These are phyloP conservation scores for Palaemon carinicauda DNA, from an alignment of 1,140 invertebrate species.

Conservation along the genomic window DNA sequence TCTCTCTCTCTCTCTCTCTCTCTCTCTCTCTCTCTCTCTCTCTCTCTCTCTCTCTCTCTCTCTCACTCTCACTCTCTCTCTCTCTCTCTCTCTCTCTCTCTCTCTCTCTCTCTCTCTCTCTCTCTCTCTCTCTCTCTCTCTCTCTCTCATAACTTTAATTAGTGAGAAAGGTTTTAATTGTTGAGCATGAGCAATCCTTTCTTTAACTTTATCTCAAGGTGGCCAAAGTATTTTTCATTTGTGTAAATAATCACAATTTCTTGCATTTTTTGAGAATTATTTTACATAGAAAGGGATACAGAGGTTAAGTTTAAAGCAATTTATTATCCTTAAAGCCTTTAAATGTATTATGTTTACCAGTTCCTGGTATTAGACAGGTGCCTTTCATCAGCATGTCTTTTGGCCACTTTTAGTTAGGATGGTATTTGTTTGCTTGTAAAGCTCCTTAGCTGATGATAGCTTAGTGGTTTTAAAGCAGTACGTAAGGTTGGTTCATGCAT, in stretches of 20 bases:
- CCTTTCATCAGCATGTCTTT: background rate
- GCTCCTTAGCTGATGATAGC: constrained; percentile 16
- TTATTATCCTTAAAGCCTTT: too few species aligned
- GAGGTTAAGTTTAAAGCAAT: too few species aligned
- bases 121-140: constrained; percentile 17
- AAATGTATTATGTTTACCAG: too few species aligned
- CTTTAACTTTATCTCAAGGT: background rate
- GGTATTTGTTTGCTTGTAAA: constrained; percentile 12
- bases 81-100: constrained; percentile 19
- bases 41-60: background rate
- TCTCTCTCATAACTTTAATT: background rate
- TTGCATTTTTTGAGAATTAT: too few species aligned
- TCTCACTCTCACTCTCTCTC: constrained; percentile 11
- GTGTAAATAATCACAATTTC: too few species aligned
- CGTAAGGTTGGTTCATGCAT: constrained; percentile 16
- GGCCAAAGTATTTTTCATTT: background rate
- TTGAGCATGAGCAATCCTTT: background rate
- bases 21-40: too few species aligned
- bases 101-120: constrained; percentile 19
- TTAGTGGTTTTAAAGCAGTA: constrained; percentile 11
- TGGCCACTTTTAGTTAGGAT: background rate
- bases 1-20: too few species aligned
- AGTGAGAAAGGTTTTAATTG: background rate
- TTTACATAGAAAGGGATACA: too few species aligned
- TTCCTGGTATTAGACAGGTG: too few species aligned